Evolutionary conservation across 53 echinoderm and acorn worm genomes (phyloP), one percentile per base, ranked within the genome.

Genomic region (Arbacia lixula): DNA sequence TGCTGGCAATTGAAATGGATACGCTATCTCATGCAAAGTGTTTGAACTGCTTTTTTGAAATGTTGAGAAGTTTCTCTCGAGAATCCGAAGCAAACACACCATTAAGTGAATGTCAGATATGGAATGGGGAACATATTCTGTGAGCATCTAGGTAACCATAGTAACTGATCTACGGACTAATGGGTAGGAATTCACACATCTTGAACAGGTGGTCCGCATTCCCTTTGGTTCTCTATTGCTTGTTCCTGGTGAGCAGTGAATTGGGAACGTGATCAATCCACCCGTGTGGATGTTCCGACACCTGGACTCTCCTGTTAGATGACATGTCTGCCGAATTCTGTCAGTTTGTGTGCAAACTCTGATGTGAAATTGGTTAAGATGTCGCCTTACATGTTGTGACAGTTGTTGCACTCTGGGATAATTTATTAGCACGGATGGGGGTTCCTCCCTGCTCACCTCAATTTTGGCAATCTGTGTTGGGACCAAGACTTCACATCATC

Each of bases 251-350:
- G 43, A 34, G 24, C 5, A 17, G 29, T 53, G 53, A 53, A 74
- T 74, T 74, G 42, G 74, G 49, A 74, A 74, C 74, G 19, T 74
- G 74, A 74, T 74, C 51, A 74, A 74, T 74, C 32, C 53, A 32
- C 74, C 53, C 9, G 21, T 8, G 35, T 41, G 49, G n/a, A 32
- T 19, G 33, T 74, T 53, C 27, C 20, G 74, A 53, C 74, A 74
- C 34, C 42, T 36, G 12, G 39, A 24, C 43, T 43, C 53, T 74
- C 52, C 34, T 33, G 43, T 34, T 19, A 16, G 33, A 53, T 10
- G 33, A 50, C 52, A 50, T 51, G 33, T 34, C 49, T 74, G 74
- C 74, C 34, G 74, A 29, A n/a, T 52, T 53, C 74, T 27, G 74
- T 74, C 74, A 53, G 17, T 29, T 53, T 53, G 53, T 53, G 74